Evolutionary conservation across 2,113 vertebrate species (phyloP).

Genomic region (Setophaga petechia): DNA sequence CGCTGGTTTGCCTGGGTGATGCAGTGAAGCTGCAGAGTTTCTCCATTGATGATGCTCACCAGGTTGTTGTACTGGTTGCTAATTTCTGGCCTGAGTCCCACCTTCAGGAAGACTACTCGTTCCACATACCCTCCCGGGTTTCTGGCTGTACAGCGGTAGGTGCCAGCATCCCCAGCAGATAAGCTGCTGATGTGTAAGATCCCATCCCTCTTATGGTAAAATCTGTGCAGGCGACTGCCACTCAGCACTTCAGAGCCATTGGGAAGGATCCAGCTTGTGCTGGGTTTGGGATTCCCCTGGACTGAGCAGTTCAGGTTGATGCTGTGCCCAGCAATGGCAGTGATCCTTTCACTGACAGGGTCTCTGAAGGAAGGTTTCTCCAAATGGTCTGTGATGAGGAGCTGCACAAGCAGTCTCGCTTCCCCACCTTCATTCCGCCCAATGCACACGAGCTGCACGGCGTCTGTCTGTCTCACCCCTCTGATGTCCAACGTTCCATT

Average conservation of each 20-base stretch:
- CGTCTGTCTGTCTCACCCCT: slow-evolving; percentile 75
- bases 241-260: slow-evolving; percentile 77
- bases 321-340: slow-evolving; percentile 77
- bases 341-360: slow-evolving; percentile 73
- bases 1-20: slow-evolving; percentile 45
- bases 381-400: slow-evolving; percentile 74
- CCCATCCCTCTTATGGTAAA: slow-evolving; percentile 82
- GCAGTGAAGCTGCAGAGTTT: slow-evolving; percentile 85
- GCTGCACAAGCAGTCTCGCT: slow-evolving; percentile 77
- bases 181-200: slow-evolving; percentile 82
- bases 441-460: slow-evolving; percentile 80
- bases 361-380: slow-evolving; percentile 72
- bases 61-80: slow-evolving; percentile 77
- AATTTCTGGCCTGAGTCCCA: slow-evolving; percentile 78
- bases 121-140: slow-evolving; percentile 77
- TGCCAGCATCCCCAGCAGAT: slow-evolving; percentile 77
- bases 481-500: slow-evolving; percentile 90
- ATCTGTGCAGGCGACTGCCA: slow-evolving; percentile 72
- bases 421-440: slow-evolving; percentile 90
- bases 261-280: slow-evolving; percentile 86
- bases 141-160: slow-evolving; percentile 85
- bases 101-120: slow-evolving; percentile 77
- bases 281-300: slow-evolving; percentile 65
- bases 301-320: slow-evolving; percentile 88
- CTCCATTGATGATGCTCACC: slow-evolving; percentile 83